phyloP scores from a whole-genome alignment of 1,140 invertebrate genomes.

The Drosophila ananassae region DNA sequence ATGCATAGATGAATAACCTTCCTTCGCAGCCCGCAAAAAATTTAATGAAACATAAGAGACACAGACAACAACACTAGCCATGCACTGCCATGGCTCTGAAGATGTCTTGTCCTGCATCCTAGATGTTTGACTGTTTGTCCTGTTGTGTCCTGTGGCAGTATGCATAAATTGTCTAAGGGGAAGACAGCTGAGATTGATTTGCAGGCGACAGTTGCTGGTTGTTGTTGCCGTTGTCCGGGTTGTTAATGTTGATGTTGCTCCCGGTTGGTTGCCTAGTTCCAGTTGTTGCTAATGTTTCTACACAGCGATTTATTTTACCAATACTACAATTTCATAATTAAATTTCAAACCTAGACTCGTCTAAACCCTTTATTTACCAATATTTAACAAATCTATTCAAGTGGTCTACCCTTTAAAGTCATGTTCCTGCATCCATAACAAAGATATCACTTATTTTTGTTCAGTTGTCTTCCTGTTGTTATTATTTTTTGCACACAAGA shows the following conservation, averaged over 20 bases:
- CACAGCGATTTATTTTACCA: slow-evolving; percentile 9
- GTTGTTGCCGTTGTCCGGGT: slow-evolving; percentile 24
- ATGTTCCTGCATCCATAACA: neutral
- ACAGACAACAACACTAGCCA: slow-evolving; percentile 8
- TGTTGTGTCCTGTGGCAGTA: slow-evolving; percentile 41
- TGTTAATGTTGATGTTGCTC: slow-evolving; percentile 16
- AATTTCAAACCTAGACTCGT: neutral
- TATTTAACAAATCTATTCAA: no score
- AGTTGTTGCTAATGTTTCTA: slow-evolving; percentile 28
- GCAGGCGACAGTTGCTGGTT: slow-evolving; percentile 71
- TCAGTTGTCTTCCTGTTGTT: slow-evolving; percentile 23
- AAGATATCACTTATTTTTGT: neutral
- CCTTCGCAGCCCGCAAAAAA: slow-evolving; percentile 44
- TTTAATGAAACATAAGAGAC: slow-evolving; percentile 74
- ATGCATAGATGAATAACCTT: slow-evolving; percentile 61
- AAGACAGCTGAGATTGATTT: slow-evolving; percentile 77
- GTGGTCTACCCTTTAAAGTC: no score
- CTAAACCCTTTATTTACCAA: no score
- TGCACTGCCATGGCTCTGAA: slow-evolving; percentile 30
- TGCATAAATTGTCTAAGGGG: slow-evolving; percentile 72
- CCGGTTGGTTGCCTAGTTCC: slow-evolving; percentile 11
- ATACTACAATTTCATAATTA: neutral
- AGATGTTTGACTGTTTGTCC: slow-evolving; percentile 7
- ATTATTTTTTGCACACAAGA: neutral
- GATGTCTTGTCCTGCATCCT: slow-evolving; percentile 53